Evolutionary conservation across 2,113 vertebrate genomes (phyloP).

Genomic region (Lepidiolamprologus cunningtoni): DNA sequence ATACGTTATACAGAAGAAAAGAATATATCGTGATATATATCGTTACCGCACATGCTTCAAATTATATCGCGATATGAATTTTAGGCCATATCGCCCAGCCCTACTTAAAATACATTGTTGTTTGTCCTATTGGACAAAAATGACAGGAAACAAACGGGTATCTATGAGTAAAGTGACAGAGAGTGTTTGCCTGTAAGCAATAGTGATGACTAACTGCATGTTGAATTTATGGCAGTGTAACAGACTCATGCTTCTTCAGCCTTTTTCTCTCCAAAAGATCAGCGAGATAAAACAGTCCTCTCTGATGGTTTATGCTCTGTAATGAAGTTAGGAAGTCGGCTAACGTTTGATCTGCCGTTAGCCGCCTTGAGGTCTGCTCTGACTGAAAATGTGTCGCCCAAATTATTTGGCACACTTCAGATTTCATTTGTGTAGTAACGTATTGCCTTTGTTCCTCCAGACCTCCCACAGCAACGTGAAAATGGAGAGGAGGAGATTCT

Average conservation of each 20-base stretch:
- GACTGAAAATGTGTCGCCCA: not conserved
- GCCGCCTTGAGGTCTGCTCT: not conserved
- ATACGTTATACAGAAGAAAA: too few relatives aligned
- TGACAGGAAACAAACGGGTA: accelerated
- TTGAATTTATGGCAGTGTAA: not conserved
- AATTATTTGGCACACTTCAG: not conserved
- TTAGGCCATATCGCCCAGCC: too few relatives aligned
- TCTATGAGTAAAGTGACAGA: not conserved
- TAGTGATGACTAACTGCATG: not conserved
- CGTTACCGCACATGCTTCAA: too few relatives aligned
- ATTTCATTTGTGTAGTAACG: not conserved
- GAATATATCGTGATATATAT: accelerated
- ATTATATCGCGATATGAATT: too few relatives aligned
- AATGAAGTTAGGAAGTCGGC: not conserved
- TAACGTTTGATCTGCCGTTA: accelerated
- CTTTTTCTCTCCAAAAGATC: accelerated
- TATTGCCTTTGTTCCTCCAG: not conserved
- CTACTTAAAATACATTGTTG: not conserved
- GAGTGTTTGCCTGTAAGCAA: not conserved
- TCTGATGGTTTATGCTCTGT: not conserved
- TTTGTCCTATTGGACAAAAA: not conserved
- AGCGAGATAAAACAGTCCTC: not conserved
- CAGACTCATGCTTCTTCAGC: not conserved
- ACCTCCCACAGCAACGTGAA: not conserved
- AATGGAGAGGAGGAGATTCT: not conserved